Percentiles rank a stretch among this genome's conserved stretches.
Evolutionary conservation across 2,888 invertebrate genomes (phyloP).

Genomic region (Octonoba sinensis): DNA sequence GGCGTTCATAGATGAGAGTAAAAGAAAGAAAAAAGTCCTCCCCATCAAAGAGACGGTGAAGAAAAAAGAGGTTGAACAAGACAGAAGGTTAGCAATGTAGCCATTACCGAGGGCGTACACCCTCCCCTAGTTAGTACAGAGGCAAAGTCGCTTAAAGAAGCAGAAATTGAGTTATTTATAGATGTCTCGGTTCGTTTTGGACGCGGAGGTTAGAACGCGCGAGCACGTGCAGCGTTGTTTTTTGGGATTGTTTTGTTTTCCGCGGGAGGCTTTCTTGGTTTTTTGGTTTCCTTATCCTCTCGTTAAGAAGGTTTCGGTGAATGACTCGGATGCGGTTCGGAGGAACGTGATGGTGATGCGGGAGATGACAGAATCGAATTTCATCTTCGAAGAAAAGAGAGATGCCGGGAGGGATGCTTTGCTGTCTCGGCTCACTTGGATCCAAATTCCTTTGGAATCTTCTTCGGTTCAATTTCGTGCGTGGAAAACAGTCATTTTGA

Average conservation of each 20-base stretch:
- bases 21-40: neutral
- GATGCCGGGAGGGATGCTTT: too few relatives aligned
- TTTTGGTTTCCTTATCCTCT: constrained; percentile 14
- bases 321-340: constrained; percentile 27
- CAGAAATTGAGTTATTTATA: constrained; percentile 63
- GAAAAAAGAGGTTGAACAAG: constrained; percentile 12
- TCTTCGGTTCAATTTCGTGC: too few relatives aligned
- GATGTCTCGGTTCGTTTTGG: constrained; percentile 48
- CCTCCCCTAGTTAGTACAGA: constrained; percentile 33
- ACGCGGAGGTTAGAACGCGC: constrained; percentile 17
- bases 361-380: neutral
- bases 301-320: constrained; percentile 30
- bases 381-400: too few relatives aligned
- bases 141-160: constrained; percentile 16
- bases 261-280: constrained; percentile 26
- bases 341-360: constrained; percentile 25
- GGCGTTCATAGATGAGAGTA: neutral
- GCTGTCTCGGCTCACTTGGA: too few relatives aligned
- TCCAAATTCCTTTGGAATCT: too few relatives aligned
- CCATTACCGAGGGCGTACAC: constrained; percentile 47
- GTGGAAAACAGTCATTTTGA: too few relatives aligned
- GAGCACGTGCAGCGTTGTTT: constrained; percentile 38
- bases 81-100: constrained; percentile 8
- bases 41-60: neutral
- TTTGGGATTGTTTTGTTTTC: constrained; percentile 15